Evolutionary conservation across 2,888 invertebrate species (phyloP).

Genomic region (Heteromyza rotundicornis): DNA sequence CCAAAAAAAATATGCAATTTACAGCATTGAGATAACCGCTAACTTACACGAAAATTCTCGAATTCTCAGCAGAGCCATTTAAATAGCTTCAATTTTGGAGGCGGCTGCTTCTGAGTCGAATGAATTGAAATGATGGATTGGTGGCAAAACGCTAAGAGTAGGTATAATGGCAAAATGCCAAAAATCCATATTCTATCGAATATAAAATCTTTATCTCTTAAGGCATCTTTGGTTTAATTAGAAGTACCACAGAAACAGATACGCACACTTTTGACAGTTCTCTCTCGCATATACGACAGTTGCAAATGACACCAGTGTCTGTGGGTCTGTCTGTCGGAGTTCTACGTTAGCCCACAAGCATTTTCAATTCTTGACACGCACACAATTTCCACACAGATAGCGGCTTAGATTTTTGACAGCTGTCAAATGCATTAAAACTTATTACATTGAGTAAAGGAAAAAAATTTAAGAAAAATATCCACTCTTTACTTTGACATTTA

Average conservation of each 20-base stretch:
- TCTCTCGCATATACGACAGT: not conserved
- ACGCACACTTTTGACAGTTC: not conserved
- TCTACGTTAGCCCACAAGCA: too few relatives aligned
- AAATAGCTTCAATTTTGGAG: not conserved
- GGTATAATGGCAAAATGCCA: not conserved
- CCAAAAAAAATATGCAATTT: not conserved
- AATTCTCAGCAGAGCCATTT: not conserved
- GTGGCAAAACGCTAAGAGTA: not conserved
- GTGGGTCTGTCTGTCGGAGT: too few relatives aligned
- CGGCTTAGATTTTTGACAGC: not conserved
- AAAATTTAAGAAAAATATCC: too few relatives aligned
- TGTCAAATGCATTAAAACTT: constrained; percentile 4
- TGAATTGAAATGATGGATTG: not conserved
- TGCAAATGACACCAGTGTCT: not conserved
- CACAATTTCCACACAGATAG: not conserved
- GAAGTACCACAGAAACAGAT: too few relatives aligned
- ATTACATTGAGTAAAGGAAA: not conserved
- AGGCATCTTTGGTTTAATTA: too few relatives aligned
- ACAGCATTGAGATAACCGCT: not conserved
- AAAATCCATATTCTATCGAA: not conserved
- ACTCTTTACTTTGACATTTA: not conserved
- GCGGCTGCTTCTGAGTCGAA: not conserved
- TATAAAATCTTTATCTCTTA: too few relatives aligned
- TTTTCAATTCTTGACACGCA: not conserved
- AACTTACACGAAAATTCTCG: not conserved